Percentiles rank a stretch among this genome's conserved stretches.
Conservation (phyloP, 2,113 vertebrate genomes). For the Atherinomorus stipes region DNA sequence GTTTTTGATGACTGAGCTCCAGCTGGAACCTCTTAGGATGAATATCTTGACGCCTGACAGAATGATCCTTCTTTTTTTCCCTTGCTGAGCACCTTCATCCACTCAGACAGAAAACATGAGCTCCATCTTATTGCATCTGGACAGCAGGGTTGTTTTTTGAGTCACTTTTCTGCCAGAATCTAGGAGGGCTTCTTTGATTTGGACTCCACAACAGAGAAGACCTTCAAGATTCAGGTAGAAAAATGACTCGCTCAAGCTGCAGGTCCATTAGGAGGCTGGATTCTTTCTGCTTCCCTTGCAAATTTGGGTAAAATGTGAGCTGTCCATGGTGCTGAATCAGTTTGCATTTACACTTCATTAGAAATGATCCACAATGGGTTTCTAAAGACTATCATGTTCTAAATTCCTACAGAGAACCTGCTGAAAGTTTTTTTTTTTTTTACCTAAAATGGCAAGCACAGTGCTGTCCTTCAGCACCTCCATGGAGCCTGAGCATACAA, state of each 20-base stretch:
- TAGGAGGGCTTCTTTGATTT: slow-evolving; percentile 34
- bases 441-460: slow-evolving; percentile 83
- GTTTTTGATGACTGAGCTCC: no score
- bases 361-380: not conserved
- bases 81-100: no score
- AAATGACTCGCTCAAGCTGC: slow-evolving; percentile 15
- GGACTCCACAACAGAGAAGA: slow-evolving; percentile 37
- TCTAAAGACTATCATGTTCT: accelerated
- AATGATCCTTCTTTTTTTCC: no score
- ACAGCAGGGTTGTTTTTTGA: not conserved
- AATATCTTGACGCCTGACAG: no score
- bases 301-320: not conserved
- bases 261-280: not conserved
- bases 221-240: slow-evolving; percentile 53
- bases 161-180: slow-evolving; percentile 37
- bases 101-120: no score
- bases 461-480: slow-evolving; percentile 85
- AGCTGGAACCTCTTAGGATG: no score
- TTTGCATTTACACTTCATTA: not conserved
- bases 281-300: not conserved
- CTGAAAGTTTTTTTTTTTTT: not conserved
- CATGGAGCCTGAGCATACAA: slow-evolving; percentile 85
- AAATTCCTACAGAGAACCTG: not conserved
- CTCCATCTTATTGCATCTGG: not conserved
- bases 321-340: slow-evolving; percentile 44